A percentile compares a stretch with the other conserved stretches of the same genome.
These are phyloP conservation scores for Pogonomyrmex barbatus DNA, from an alignment of 1,140 invertebrate genomes.

Conservation along the genomic window DNA sequence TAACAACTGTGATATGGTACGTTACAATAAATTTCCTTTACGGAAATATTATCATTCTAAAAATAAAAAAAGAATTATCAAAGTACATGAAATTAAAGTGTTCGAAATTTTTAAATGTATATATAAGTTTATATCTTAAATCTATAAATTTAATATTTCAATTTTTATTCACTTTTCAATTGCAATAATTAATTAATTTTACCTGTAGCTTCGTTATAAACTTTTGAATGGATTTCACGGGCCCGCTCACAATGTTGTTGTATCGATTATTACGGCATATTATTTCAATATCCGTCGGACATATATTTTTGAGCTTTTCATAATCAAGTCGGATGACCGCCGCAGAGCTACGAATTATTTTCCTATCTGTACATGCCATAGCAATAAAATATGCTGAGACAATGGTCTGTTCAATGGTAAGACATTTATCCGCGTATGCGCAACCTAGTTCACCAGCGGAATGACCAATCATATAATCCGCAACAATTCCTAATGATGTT, in stretches of 20 bases:
- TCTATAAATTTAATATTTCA: background rate
- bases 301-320: too few species aligned
- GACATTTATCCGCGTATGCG: too few species aligned
- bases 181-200: background rate
- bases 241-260: slow-evolving; percentile 90
- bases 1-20: slow-evolving; percentile 89
- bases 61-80: background rate
- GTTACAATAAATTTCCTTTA: slow-evolving; percentile 85
- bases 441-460: slow-evolving; percentile 92
- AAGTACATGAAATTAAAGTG: background rate
- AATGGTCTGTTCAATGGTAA: too few species aligned
- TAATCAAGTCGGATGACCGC: too few species aligned
- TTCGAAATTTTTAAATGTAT: too few species aligned
- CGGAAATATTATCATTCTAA: slow-evolving; percentile 91
- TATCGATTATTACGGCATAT: slow-evolving; percentile 91
- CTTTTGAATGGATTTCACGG: slow-evolving; percentile 84
- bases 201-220: slow-evolving; percentile 85
- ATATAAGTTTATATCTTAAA: background rate
- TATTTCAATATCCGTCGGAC: slow-evolving; percentile 71
- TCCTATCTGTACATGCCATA: too few species aligned
- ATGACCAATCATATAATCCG: slow-evolving; percentile 93
- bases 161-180: too few species aligned
- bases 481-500: slow-evolving; percentile 87
- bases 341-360: too few species aligned
- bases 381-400: too few species aligned